These are phyloP conservation scores for Eupithecia inturbata DNA, from an alignment of 2,888 invertebrate genomes.

Conservation along the genomic window DNA sequence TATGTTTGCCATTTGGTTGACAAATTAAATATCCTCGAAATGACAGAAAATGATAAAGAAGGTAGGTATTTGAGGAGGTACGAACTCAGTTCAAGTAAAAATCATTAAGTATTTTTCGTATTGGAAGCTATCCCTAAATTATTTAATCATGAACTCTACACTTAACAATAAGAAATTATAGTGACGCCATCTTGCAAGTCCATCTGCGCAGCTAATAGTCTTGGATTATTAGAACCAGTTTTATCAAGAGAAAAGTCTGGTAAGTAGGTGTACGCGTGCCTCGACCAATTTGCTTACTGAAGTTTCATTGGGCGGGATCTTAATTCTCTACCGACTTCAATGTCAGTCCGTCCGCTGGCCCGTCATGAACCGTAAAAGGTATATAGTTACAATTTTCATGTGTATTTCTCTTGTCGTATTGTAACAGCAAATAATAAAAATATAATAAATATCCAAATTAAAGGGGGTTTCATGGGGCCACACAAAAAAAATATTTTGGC, in stretches of 20 bases:
- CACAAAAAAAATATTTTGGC: too few relatives aligned
- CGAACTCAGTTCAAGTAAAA: neutral
- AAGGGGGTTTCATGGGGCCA: too few relatives aligned
- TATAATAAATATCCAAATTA: too few relatives aligned
- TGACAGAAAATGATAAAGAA: neutral
- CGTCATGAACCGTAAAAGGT: too few relatives aligned
- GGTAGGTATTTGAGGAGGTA: too few relatives aligned
- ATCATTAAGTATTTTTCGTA: neutral
- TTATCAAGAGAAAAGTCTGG: neutral
- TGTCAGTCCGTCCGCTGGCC: too few relatives aligned
- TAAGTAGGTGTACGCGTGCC: too few relatives aligned
- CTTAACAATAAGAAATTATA: neutral
- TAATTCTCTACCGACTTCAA: neutral
- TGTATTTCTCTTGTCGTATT: too few relatives aligned
- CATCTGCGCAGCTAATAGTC: neutral
- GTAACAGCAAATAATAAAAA: too few relatives aligned
- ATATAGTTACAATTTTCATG: too few relatives aligned
- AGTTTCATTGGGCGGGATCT: neutral
- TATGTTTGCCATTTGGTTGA: neutral
- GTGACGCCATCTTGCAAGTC: neutral
- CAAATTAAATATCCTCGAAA: neutral
- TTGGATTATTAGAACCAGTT: constrained; percentile 1
- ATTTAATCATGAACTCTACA: neutral
- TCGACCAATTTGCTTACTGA: neutral
- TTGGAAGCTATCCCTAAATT: neutral